Percentiles rank a stretch among this genome's conserved stretches.
Conservation (phyloP, 2,113 vertebrate species). For the pig (Sus scrofa) region DNA sequence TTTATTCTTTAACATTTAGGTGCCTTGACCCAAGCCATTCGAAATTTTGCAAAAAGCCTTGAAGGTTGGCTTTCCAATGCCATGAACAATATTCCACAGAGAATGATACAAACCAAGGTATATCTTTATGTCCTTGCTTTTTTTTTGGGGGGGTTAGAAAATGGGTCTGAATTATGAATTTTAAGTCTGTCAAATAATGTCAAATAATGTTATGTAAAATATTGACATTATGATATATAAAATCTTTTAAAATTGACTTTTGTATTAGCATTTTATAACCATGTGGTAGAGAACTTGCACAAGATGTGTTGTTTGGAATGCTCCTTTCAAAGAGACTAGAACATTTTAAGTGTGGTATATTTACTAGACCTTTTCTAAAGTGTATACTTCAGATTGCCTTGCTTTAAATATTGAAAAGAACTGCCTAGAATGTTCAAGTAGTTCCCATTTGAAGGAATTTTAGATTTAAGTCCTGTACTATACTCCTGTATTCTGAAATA, state of each 20-base stretch:
- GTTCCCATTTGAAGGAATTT: constrained; percentile 19
- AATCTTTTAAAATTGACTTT: background rate
- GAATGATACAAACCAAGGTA: constrained; percentile 99
- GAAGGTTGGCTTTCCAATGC: constrained; percentile 99
- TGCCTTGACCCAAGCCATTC: constrained; percentile 99
- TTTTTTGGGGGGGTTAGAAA: constrained; percentile 59
- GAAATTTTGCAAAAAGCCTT: constrained; percentile 99
- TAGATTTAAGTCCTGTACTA: background rate
- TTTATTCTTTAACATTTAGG: constrained; percentile 89
- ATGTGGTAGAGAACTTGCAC: background rate
- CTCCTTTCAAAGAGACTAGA: background rate
- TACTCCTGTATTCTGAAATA: background rate
- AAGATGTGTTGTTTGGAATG: background rate
- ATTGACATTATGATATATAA: background rate
- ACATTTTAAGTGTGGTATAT: background rate
- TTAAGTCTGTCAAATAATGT: background rate
- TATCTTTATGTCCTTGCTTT: constrained; percentile 34
- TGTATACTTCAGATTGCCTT: background rate
- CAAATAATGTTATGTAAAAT: background rate
- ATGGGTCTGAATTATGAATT: background rate
- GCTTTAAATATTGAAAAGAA: constrained; percentile 14
- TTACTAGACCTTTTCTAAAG: background rate
- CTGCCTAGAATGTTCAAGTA: background rate
- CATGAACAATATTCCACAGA: constrained; percentile 99
- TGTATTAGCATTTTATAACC: constrained; percentile 14